Evolutionary conservation across 2,888 invertebrate species (phyloP).

Genomic region (Oligia latruncula): DNA sequence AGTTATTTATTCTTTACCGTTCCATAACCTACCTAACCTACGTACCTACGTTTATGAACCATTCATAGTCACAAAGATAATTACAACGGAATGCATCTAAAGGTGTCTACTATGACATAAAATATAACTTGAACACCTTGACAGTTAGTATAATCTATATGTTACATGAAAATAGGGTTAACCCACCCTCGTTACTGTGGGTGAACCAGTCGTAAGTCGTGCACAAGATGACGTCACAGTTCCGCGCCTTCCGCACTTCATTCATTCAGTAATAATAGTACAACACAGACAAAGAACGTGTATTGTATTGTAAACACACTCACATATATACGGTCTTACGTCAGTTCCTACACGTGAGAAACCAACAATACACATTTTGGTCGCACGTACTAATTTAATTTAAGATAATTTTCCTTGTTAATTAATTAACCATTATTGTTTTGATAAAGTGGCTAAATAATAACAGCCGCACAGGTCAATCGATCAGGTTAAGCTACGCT

Average conservation of each 20-base stretch:
- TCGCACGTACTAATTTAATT: conserved; percentile 55
- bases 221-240: conserved; percentile 64
- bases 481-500: too few species aligned
- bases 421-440: conserved; percentile 14
- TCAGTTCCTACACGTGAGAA: conserved; percentile 47
- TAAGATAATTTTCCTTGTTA: conserved; percentile 17
- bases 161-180: conserved; percentile 53
- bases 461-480: too few species aligned
- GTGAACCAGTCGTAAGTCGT: conserved; percentile 53
- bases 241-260: conserved; percentile 72
- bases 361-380: conserved; percentile 33
- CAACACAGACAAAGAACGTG: conserved; percentile 44
- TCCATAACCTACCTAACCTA: background rate
- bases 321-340: conserved; percentile 27
- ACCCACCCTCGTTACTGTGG: conserved; percentile 48
- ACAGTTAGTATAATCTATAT: conserved; percentile 18
- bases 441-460: background rate
- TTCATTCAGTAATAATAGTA: conserved; percentile 69
- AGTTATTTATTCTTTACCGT: background rate
- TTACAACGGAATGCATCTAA: conserved; percentile 9
- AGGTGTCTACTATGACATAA: conserved; percentile 6
- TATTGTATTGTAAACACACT: conserved; percentile 18
- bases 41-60: background rate
- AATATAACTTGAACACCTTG: conserved; percentile 29
- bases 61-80: background rate